Base-by-base conservation (phyloP, 2,113 vertebrate species). In the Salvelinus sp. region DNA sequence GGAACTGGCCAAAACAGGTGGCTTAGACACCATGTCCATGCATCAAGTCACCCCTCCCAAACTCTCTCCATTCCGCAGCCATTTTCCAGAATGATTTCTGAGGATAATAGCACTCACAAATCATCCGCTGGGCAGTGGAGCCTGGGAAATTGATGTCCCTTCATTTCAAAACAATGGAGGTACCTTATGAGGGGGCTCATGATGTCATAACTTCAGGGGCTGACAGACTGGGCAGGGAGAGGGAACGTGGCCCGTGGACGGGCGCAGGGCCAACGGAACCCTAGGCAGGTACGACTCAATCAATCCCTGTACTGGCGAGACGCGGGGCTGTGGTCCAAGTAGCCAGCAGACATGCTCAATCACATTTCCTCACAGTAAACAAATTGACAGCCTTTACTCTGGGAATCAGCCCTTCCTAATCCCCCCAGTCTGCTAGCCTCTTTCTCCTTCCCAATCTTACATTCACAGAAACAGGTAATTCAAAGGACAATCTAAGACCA, bases 141-240 rank as follows among this genome's bases (percentile, higher is more conserved):
- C 82, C 74, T 58, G 47, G 86, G 73, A 88, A 93, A 93, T 89
- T 88, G 86, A 93, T 93, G 91, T 82, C 77, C 85, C 88, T 91
- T 92, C 91, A 89, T 90, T 91, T 91, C 80, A 90, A 92, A 92
- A 92, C 91, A 93, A 93, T 90, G 81, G 86, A 81, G 86, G 86
- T 82, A 78, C 83, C 90, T 93, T 88, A 93, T 88, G 88, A 91
- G 88, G 78, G 82, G 76, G 68, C 82, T 86, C 81, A 88, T 91
- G 90, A 93, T 91, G 90, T 90, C 86, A 90, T 92, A 91, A 92
- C 80, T 92, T 89, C 80, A 80, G 72, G 0, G 44, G 73, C 62
- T 91, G 92, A 91, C 90, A 89, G 85, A 79, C 73, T 57, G 23
- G 58, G 75, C 77, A 86, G 86, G 82, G 16, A 54, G 50, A 54